Evolutionary conservation across 2,888 invertebrate species (phyloP).

Genomic region (Dyspetes luteomarginatus): DNA sequence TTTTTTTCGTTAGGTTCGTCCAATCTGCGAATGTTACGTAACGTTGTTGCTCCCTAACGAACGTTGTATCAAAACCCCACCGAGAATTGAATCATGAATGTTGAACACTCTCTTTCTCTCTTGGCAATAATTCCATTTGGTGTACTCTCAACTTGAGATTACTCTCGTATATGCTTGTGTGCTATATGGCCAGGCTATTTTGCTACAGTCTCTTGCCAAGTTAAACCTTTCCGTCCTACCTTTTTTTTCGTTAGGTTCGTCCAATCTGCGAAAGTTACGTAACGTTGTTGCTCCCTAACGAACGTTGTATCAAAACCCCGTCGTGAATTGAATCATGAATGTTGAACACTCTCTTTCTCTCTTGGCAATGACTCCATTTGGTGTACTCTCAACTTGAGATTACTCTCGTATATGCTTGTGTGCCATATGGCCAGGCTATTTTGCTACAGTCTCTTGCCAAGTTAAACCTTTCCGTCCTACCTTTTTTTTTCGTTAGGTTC

Average conservation of each 20-base stretch:
- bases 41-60: slow-evolving; percentile 45
- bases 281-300: slow-evolving; percentile 43
- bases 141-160: slow-evolving; percentile 12
- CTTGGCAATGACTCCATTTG: background rate
- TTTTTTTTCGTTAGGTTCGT: background rate
- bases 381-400: slow-evolving; percentile 5
- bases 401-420: slow-evolving; percentile 25
- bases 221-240: background rate
- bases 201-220: background rate
- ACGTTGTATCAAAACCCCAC: slow-evolving; percentile 22
- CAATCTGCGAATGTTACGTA: slow-evolving; percentile 49
- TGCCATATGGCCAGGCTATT: background rate
- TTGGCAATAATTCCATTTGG: background rate
- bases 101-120: no score
- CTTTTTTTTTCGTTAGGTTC: background rate
- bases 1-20: background rate
- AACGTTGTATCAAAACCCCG: slow-evolving; percentile 29
- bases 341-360: background rate
- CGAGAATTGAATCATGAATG: no score
- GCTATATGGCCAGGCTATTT: background rate
- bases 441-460: slow-evolving; percentile 1
- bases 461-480: background rate
- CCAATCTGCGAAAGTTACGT: slow-evolving; percentile 44
- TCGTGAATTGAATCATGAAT: slow-evolving; percentile 32
- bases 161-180: slow-evolving; percentile 14